Conservation (phyloP, 1,140 invertebrate species). For the Rhagoletis zephyria region DNA sequence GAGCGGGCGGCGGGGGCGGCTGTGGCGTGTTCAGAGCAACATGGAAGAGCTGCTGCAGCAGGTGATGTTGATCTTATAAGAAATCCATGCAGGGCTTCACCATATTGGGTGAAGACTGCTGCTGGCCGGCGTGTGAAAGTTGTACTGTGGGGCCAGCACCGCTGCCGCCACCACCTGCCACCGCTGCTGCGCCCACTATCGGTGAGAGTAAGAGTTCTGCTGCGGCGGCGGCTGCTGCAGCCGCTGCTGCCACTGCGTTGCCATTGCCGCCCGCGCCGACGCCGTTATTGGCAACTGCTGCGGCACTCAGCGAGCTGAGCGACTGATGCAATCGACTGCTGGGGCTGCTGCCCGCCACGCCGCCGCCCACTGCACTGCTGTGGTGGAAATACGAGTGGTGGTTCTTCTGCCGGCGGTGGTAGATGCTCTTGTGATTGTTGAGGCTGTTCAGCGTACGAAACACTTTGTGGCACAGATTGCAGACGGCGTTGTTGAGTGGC, state of each 20-base stretch:
- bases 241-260: constrained; percentile 69
- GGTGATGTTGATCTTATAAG: constrained; percentile 73
- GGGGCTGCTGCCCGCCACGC: constrained; percentile 64
- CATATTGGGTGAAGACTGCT: constrained; percentile 69
- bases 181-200: constrained; percentile 68
- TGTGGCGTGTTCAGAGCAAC: constrained; percentile 66
- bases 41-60: constrained; percentile 72
- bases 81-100: constrained; percentile 73
- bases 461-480: constrained; percentile 88
- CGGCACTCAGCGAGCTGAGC: constrained; percentile 65
- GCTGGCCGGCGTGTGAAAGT: constrained; percentile 64
- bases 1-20: constrained; percentile 65
- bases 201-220: constrained; percentile 69
- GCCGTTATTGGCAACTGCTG: constrained; percentile 61
- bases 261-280: constrained; percentile 62
- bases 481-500: constrained; percentile 87
- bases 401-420: constrained; percentile 84
- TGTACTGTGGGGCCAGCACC: constrained; percentile 66
- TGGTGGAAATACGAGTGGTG: constrained; percentile 71
- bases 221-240: constrained; percentile 68
- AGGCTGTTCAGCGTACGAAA: constrained; percentile 90
- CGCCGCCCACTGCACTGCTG: constrained; percentile 60
- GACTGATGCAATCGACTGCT: constrained; percentile 69
- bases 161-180: constrained; percentile 66
- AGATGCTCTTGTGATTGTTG: constrained; percentile 91